Percentiles rank a stretch among this genome's conserved stretches.
Evolutionary conservation across 2,113 vertebrate species (phyloP).

Genomic region (Psittacula cyanocephala): DNA sequence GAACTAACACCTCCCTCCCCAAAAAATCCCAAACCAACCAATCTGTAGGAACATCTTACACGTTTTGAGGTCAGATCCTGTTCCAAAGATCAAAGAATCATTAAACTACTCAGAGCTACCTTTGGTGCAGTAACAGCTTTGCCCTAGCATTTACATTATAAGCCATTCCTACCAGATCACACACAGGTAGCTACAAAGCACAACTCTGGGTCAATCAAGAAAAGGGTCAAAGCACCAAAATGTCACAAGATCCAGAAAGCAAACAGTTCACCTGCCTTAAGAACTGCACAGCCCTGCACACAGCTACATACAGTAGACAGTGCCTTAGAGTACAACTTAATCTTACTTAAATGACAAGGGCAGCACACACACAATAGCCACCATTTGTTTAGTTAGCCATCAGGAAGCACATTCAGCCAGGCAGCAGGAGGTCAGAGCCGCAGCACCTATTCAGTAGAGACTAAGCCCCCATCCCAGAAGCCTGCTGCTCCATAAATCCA

Average conservation of each 20-base stretch:
- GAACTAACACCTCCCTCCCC: not conserved
- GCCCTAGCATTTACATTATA: not conserved
- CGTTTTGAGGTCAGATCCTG: not conserved
- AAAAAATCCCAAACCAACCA: rapidly evolving
- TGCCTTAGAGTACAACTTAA: not conserved
- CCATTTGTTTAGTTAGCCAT: not conserved
- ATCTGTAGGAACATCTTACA: not conserved
- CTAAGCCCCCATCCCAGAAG: not conserved
- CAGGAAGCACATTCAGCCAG: not conserved
- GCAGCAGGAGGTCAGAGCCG: not conserved
- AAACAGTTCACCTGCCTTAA: not conserved
- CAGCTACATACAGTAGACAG: not conserved
- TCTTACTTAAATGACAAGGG: not conserved
- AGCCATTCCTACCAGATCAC: not conserved
- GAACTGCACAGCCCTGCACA: not conserved
- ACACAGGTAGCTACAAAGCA: not conserved
- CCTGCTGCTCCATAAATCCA: not conserved
- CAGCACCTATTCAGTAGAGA: not conserved
- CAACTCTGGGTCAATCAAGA: not conserved
- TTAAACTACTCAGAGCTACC: not conserved
- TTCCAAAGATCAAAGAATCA: not conserved
- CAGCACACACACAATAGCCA: not conserved
- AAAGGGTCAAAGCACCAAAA: not conserved
- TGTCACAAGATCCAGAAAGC: not conserved
- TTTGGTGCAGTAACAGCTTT: not conserved